A percentile compares a stretch with the other conserved stretches of the same genome.
Evolutionary conservation across 2,888 invertebrate species (phyloP).

Genomic region (Tanytarsus gracilentus): DNA sequence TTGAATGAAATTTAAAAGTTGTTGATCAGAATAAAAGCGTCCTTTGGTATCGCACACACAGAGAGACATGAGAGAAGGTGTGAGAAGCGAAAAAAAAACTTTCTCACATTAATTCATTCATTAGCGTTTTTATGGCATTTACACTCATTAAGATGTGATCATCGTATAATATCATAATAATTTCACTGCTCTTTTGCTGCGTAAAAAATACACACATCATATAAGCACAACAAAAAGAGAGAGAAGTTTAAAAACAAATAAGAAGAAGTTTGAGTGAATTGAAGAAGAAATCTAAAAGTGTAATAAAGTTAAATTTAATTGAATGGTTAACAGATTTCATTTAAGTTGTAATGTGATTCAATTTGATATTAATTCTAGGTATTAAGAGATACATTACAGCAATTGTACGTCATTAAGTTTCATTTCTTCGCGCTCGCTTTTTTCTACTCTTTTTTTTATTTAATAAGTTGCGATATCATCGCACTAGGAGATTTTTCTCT

Average conservation of each 20-base stretch:
- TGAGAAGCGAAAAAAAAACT: too few relatives aligned
- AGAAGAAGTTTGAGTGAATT: not conserved
- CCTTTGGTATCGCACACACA: slow-evolving; percentile 20
- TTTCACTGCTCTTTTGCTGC: too few relatives aligned
- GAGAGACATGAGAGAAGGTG: too few relatives aligned
- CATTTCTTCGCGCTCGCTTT: slow-evolving; percentile 9
- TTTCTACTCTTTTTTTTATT: slow-evolving; percentile 1
- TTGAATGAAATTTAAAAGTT: not conserved
- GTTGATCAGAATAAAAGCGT: too few relatives aligned
- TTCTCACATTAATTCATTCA: not conserved
- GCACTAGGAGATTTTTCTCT: slow-evolving; percentile 19
- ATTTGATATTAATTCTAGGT: slow-evolving; percentile 28
- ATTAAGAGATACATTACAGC: slow-evolving; percentile 27
- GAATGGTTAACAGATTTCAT: slow-evolving; percentile 27
- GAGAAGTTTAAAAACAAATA: not conserved
- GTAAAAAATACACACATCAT: too few relatives aligned
- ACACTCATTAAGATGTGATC: too few relatives aligned
- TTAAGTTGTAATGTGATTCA: slow-evolving; percentile 27
- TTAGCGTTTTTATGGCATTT: too few relatives aligned
- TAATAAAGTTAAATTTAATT: slow-evolving; percentile 20
- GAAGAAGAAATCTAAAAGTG: slow-evolving; percentile 1
- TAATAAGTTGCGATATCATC: slow-evolving; percentile 27
- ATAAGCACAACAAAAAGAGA: too few relatives aligned
- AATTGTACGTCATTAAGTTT: slow-evolving; percentile 28
- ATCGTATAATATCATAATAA: too few relatives aligned